Percentiles rank a stretch among this genome's conserved stretches.
These are phyloP conservation scores for Gnathonemus longibarbis DNA, from an alignment of 2,113 vertebrate species.

Conservation along the genomic window DNA sequence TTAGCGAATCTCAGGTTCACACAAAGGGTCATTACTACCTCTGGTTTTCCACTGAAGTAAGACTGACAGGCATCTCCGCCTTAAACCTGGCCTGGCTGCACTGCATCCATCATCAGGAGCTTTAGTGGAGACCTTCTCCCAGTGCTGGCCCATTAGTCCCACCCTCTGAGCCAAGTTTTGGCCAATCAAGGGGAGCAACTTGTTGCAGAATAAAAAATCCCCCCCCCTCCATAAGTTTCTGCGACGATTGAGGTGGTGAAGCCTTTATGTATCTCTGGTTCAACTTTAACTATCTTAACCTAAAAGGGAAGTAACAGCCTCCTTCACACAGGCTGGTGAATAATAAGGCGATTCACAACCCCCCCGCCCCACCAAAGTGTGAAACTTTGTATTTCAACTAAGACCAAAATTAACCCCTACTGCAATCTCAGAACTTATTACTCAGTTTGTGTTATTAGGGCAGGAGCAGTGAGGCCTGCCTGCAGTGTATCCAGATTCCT, in stretches of 20 bases:
- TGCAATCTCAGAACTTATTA: neutral
- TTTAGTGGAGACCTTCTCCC: neutral
- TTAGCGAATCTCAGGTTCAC: neutral
- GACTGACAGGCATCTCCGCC: neutral
- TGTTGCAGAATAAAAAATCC: neutral
- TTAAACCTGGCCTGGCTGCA: neutral
- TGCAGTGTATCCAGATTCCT: neutral
- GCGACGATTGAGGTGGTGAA: neutral
- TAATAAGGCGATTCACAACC: neutral
- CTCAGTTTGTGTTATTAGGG: neutral
- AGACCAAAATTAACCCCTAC: neutral
- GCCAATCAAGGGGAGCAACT: neutral
- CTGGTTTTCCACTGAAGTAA: neutral
- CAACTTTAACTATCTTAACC: neutral
- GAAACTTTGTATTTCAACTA: neutral
- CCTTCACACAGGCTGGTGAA: neutral
- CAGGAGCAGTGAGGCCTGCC: neutral
- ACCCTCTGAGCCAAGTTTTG: neutral
- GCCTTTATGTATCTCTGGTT: neutral
- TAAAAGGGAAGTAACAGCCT: neutral
- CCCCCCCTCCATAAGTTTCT: neutral
- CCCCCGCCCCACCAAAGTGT: neutral
- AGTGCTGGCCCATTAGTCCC: neutral
- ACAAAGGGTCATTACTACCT: neutral
- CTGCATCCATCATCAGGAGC: neutral